Conservation (phyloP, 30 jellyfish, hydroid and myxozoan genomes). For the Aurelia aurita region DNA sequence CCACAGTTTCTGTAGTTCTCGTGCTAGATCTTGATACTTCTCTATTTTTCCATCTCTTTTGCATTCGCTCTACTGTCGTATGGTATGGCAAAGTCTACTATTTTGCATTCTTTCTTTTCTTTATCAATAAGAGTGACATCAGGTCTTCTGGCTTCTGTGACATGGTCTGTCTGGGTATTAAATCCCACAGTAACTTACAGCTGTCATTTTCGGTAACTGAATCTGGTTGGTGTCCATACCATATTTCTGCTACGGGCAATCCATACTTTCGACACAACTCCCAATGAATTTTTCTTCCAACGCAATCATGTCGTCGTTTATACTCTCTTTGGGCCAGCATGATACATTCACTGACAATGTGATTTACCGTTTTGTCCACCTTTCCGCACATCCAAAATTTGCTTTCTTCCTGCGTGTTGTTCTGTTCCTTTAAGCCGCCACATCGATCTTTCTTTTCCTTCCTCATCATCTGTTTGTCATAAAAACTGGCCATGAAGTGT, state of each 20-base stretch:
- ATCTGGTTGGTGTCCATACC: conserved; percentile 29
- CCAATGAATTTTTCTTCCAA: conserved; percentile 15
- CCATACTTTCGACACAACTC: conserved; percentile 7
- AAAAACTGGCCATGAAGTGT: conserved; percentile 1
- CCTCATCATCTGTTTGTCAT: no score
- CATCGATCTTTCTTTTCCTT: no score
- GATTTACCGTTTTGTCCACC: no score
- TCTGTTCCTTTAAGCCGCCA: no score
- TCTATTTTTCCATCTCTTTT: conserved; percentile 47
- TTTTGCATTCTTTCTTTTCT: conserved; percentile 53
- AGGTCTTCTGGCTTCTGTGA: conserved; percentile 51
- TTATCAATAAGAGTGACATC: conserved; percentile 54
- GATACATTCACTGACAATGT: no score
- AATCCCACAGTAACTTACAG: conserved; percentile 18
- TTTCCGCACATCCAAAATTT: no score
- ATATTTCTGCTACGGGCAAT: neutral
- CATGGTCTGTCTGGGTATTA: neutral
- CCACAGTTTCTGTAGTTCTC: conserved; percentile 40
- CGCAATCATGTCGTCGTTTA: neutral
- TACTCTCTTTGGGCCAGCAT: no score
- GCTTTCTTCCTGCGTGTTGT: no score
- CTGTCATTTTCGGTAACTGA: conserved; percentile 14
- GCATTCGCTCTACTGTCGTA: conserved; percentile 48
- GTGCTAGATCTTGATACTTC: conserved; percentile 38
- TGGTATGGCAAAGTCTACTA: no score